Evolutionary conservation across 2,113 vertebrate species (phyloP).

Genomic region (Saiga tatarica): DNA sequence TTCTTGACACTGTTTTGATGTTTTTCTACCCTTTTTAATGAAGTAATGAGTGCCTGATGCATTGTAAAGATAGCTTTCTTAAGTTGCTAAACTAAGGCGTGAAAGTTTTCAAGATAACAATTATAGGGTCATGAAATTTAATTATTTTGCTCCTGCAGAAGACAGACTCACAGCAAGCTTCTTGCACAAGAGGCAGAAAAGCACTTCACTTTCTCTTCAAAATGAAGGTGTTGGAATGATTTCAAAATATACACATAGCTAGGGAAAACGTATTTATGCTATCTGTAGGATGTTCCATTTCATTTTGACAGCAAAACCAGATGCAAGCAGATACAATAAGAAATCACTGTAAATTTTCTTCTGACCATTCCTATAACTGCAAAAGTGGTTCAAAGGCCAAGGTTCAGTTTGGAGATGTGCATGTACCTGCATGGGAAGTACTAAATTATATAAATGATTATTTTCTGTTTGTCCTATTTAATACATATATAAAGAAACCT

Average conservation of each 20-base stretch:
- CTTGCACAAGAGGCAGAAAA: background rate
- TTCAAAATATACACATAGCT: background rate
- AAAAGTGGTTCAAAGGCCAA: background rate
- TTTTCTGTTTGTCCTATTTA: background rate
- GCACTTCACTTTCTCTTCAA: background rate
- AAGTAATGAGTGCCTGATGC: background rate
- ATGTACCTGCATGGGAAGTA: background rate
- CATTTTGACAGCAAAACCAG: background rate
- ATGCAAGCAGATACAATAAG: background rate
- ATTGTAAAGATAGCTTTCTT: background rate
- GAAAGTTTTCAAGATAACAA: conserved; percentile 15
- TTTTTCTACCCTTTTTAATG: background rate
- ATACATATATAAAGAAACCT: background rate
- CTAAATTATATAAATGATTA: background rate
- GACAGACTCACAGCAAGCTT: background rate
- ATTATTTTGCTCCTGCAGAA: conserved; percentile 11
- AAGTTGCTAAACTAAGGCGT: background rate
- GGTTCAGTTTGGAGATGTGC: background rate
- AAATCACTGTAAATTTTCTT: conserved; percentile 28
- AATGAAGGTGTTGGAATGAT: background rate
- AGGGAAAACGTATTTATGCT: conserved; percentile 12
- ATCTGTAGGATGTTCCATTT: background rate
- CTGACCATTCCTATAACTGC: background rate
- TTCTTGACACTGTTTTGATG: conserved; percentile 18
- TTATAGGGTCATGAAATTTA: conserved; percentile 14